Evolutionary conservation across 2,113 vertebrate genomes (phyloP).

Genomic region (human): DNA sequence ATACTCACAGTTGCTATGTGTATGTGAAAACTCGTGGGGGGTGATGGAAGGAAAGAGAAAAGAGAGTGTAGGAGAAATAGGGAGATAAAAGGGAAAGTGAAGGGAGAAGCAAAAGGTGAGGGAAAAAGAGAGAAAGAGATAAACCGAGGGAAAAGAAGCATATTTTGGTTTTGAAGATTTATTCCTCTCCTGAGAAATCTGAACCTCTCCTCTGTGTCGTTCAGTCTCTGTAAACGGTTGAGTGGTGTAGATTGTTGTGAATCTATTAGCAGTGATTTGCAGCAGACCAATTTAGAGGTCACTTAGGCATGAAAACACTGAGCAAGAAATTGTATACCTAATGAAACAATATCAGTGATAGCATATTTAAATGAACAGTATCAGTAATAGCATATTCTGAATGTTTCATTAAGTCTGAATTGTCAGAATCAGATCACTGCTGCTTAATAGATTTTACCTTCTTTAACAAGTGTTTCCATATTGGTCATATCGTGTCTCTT

Average conservation of each 20-base stretch:
- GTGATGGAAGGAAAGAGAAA: background rate
- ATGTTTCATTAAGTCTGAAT: constrained; percentile 88
- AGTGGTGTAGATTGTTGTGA: constrained; percentile 72
- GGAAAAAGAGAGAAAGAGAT: background rate
- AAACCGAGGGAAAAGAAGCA: background rate
- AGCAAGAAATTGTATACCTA: constrained; percentile 83
- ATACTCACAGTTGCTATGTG: fast-evolving
- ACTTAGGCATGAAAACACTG: constrained; percentile 87
- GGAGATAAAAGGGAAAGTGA: background rate
- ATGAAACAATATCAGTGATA: constrained; percentile 88
- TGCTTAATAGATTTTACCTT: constrained; percentile 82
- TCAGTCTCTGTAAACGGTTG: constrained; percentile 63
- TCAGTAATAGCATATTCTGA: constrained; percentile 85
- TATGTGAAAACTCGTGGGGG: background rate
- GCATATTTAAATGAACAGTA: constrained; percentile 86
- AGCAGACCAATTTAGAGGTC: constrained; percentile 86
- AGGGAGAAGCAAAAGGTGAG: background rate
- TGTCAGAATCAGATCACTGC: constrained; percentile 78
- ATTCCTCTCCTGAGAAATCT: constrained; percentile 26
- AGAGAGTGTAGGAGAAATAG: background rate
- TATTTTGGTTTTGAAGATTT: background rate
- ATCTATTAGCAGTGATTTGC: constrained; percentile 84
- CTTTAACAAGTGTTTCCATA: constrained; percentile 75
- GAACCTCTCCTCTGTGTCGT: background rate
- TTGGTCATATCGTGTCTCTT: constrained; percentile 51